Conservation (phyloP, 2,797 vertebrate species). For the Macropodus opercularis region DNA sequence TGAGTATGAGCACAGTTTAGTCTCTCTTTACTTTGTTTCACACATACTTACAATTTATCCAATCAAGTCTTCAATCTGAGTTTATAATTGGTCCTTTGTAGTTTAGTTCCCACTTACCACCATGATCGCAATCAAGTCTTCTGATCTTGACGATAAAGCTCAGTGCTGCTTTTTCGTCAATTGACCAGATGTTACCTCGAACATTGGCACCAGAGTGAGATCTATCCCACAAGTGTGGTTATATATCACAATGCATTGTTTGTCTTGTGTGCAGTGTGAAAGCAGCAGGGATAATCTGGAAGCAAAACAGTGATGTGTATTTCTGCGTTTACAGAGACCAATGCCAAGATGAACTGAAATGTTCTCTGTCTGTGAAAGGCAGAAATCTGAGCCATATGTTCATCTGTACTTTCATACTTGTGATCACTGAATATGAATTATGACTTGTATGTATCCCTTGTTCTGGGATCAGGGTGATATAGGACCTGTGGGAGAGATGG, state of each 20-base stretch:
- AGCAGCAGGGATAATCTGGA: slow-evolving; percentile 23
- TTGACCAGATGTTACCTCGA: slow-evolving; percentile 9
- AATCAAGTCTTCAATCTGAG: background rate
- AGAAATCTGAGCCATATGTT: slow-evolving; percentile 9
- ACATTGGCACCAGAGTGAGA: slow-evolving; percentile 20
- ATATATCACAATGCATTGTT: slow-evolving; percentile 36
- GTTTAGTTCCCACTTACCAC: background rate
- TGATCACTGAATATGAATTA: slow-evolving; percentile 21
- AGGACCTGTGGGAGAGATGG: slow-evolving; percentile 89
- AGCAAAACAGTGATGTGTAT: slow-evolving; percentile 25
- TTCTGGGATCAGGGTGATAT: slow-evolving; percentile 89
- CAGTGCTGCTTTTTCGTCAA: slow-evolving; percentile 1
- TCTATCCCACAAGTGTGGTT: slow-evolving; percentile 13
- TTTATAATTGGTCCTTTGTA: background rate
- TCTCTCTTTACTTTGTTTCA: slow-evolving; percentile 3
- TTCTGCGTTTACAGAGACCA: slow-evolving; percentile 10
- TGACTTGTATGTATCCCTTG: slow-evolving; percentile 46
- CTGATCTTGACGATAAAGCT: background rate
- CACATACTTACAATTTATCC: slow-evolving; percentile 3
- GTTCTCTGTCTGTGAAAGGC: slow-evolving; percentile 3
- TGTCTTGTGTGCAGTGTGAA: slow-evolving; percentile 12
- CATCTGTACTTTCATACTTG: slow-evolving; percentile 7
- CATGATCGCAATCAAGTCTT: background rate
- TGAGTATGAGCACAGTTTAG: background rate
- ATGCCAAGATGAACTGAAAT: slow-evolving; percentile 18